Base-by-base conservation (phyloP, 1,140 invertebrate species). In the Drosophila hydei region DNA sequence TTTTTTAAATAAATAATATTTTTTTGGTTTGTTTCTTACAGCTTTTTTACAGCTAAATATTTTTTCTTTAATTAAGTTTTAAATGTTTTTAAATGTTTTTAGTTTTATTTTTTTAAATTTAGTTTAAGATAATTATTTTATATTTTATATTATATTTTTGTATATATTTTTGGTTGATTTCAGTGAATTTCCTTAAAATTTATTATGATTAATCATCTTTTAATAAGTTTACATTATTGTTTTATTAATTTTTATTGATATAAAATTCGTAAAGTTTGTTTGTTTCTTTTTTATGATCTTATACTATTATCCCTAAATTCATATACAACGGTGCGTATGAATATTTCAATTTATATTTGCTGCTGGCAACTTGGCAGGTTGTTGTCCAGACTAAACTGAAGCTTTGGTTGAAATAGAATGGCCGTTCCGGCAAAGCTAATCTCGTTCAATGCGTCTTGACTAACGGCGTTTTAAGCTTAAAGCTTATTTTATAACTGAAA, bases 321-420 rank as follows among this genome's bases (percentile, higher is more conserved):
- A 40, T 6, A 5, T 19, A 23, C 38, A 40, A 55, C 64, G 4
- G 4, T 50, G 50, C 64, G 64, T 62, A 69, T 73, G 21, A 36
- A 61, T 69, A 42, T 68, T 48, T 16, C 11, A 16, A 54, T 40
- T 14, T 30, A 51, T 62, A 7, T 42, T 61, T n/a, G 0, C 25
- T 47, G 33, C 56, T 73, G 70, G 56, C 43, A 73, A 68, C 64
- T 25, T n/a, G 3, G 3, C 0, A 1, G 64, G 70, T 61, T 73
- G 21, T 2, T 42, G 56, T 51, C 56, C 1, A 6, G 0, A 27
- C 64, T 72, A 21, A 23, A 12, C 1, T 12, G 1, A 47, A 68
- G 45, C 36, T 58, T 51, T 55, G 3, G 1, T 0, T 18, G 0
- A 18, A 3, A 12, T 4, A 40, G 43, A 19, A 7, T 16, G n/a